Evolutionary conservation across 2,797 vertebrate genomes (phyloP).

Genomic region (Pitangus sulphuratus): DNA sequence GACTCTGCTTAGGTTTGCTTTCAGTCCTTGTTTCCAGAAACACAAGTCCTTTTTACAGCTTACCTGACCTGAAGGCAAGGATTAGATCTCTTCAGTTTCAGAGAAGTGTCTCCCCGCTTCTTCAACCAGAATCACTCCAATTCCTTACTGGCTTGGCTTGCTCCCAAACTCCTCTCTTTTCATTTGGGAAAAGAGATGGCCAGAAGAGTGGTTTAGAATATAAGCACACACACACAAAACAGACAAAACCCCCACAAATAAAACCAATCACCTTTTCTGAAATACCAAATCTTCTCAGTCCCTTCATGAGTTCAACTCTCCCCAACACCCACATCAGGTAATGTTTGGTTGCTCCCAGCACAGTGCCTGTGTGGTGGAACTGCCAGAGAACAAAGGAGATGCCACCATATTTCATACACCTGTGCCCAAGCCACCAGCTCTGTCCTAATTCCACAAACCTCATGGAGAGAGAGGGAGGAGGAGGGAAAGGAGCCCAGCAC

Average conservation of each 20-base stretch:
- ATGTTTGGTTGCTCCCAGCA: background rate
- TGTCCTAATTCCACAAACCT: background rate
- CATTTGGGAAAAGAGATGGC: background rate
- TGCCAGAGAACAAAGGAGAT: background rate
- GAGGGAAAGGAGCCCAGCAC: background rate
- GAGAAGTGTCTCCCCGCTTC: background rate
- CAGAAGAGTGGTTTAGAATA: background rate
- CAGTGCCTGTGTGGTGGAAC: too few species aligned
- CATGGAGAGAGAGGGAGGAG: rapidly evolving
- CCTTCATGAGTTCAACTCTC: background rate
- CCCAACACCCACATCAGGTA: background rate
- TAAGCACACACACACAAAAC: background rate
- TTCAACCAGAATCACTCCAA: background rate
- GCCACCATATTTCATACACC: background rate
- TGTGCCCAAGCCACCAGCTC: background rate
- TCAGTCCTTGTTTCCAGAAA: background rate
- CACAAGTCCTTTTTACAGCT: background rate
- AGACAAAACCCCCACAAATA: background rate
- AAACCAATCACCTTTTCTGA: background rate
- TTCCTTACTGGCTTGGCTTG: background rate
- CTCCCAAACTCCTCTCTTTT: background rate
- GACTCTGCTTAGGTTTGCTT: background rate
- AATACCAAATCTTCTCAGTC: background rate
- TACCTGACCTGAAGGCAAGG: background rate
- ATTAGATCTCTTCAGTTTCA: background rate